Base-by-base conservation (phyloP, 2,888 invertebrate species). In the Falcaria lacertinaria region DNA sequence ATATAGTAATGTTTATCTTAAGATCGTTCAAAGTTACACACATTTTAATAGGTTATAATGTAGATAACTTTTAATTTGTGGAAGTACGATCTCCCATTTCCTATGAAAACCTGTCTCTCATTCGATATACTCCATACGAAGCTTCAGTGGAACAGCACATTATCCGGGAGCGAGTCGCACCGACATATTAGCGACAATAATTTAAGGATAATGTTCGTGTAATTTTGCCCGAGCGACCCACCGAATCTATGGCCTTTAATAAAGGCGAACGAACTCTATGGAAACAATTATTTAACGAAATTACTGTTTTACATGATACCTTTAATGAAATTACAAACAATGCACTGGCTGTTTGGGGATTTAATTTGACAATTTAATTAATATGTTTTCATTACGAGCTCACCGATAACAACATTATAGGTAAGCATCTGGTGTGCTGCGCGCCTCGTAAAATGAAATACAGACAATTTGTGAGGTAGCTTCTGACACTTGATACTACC, bases 171-270 rank as follows among this genome's bases (percentile, higher is more conserved):
- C 62, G 60, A 56, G 60, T 69, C 69, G 71, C 66, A 73, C 78
- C 74, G 69, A 85, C 86, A 84, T 88, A 87, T 88, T 87, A 88
- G 81, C 71, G 69, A 76, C 78, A 73, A 84, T 88, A 87, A 87
- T 82, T 88, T 82, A 80, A 62, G 75, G 80, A 79, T 87, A 87
- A 85, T 79, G 84, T 63, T 67, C 71, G 54, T 71, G 80, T 86
- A 86, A 86, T 86, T 86, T 80, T 64, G 61, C 73, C 63, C 69
- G 68, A 65, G 78, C 80, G 69, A 69, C 77, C 75, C 70, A 66
- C 67, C 64, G 78, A 86, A 88, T 87, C 86, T 86, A 87, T 85
- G 81, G 85, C 69, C 78, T 80, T 83, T 86, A 88, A 88, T 88
- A 86, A 88, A 83, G 78, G 85, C 61, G 74, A 79, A 81, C 77